phyloP scores from a whole-genome alignment of 1,140 invertebrate species.

The Venturia canescens region DNA sequence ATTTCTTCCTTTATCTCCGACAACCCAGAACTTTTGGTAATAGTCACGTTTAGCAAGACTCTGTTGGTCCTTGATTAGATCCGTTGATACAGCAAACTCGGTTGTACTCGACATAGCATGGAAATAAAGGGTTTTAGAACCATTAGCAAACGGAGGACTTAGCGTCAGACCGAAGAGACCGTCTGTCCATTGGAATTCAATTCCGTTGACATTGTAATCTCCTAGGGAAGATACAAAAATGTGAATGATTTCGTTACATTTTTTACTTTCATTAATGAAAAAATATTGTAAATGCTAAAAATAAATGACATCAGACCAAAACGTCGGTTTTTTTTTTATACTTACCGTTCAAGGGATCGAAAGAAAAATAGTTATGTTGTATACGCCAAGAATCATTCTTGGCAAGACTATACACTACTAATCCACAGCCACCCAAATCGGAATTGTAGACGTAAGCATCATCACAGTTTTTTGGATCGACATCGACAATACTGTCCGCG shows the following conservation, averaged over 20 bases:
- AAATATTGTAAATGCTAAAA: background rate
- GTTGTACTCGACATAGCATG: conserved; percentile 86
- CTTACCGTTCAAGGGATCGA: conserved; percentile 84
- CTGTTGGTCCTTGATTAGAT: conserved; percentile 83
- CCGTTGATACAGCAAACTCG: conserved; percentile 85
- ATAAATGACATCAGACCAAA: too few species aligned
- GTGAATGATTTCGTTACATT: background rate
- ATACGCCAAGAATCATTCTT: conserved; percentile 86
- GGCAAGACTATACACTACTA: conserved; percentile 86
- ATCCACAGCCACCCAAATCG: conserved; percentile 84
- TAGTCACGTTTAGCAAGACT: conserved; percentile 71
- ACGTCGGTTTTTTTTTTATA: too few species aligned
- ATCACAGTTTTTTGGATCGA: conserved; percentile 82
- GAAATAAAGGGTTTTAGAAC: conserved; percentile 84
- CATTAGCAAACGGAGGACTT: conserved; percentile 78
- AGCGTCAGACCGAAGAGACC: conserved; percentile 85
- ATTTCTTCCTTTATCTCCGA: conserved; percentile 79
- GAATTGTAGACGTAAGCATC: conserved; percentile 86
- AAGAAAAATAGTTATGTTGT: conserved; percentile 88
- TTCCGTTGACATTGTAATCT: conserved; percentile 83
- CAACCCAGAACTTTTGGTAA: conserved; percentile 72
- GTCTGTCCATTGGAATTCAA: conserved; percentile 88
- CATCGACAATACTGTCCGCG: conserved; percentile 84
- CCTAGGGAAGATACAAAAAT: conserved; percentile 63
- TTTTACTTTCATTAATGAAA: background rate